A percentile compares a stretch with the other conserved stretches of the same genome.
These are phyloP conservation scores for Manacus vitellinus DNA, from an alignment of 2,113 vertebrate genomes.

Conservation along the genomic window DNA sequence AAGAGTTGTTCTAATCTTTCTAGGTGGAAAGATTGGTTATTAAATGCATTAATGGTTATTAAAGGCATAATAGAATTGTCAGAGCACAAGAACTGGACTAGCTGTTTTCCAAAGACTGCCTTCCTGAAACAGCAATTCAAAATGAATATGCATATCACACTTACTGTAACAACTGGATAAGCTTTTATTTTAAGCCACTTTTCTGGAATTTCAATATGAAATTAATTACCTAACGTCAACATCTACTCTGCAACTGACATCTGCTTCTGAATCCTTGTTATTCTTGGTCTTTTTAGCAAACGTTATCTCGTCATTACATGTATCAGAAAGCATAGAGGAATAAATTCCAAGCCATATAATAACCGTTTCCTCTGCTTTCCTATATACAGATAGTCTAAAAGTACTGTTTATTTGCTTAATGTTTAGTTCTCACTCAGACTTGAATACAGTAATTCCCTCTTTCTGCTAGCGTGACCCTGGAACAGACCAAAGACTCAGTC, in stretches of 20 bases:
- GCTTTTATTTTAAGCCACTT: background rate
- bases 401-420: background rate
- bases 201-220: background rate
- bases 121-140: constrained; percentile 4
- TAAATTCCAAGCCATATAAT: background rate
- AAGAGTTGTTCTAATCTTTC: background rate
- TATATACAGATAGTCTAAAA: background rate
- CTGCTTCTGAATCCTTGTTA: constrained; percentile 3
- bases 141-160: background rate
- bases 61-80: background rate
- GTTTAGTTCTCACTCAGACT: background rate
- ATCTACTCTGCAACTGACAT: background rate
- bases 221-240: background rate
- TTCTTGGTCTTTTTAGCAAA: background rate
- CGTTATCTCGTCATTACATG: background rate
- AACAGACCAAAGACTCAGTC: background rate
- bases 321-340: background rate
- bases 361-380: background rate
- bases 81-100: background rate
- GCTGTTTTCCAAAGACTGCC: background rate
- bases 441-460: background rate
- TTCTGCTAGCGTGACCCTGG: background rate
- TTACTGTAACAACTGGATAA: background rate
- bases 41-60: background rate
- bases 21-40: background rate